These are phyloP conservation scores for Syngnathus scovelli DNA, from an alignment of 2,113 vertebrate species.

Conservation along the genomic window DNA sequence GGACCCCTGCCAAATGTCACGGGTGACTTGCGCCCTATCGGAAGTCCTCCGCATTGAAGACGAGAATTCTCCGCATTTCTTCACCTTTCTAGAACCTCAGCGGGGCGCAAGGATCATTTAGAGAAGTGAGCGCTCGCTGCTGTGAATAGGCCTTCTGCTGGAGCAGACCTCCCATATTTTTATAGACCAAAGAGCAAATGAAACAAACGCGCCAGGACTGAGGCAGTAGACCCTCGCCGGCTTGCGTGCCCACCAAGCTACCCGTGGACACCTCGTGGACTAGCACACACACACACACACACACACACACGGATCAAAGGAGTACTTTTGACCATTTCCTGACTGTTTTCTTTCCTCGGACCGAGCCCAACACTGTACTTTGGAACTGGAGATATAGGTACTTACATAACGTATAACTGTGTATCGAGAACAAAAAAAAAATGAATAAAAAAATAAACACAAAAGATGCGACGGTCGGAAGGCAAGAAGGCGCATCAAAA, in stretches of 20 bases:
- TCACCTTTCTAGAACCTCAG: constrained; percentile 35
- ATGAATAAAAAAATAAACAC: constrained; percentile 55
- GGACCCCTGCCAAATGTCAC: constrained; percentile 49
- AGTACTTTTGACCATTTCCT: constrained; percentile 77
- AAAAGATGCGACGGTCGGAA: constrained; percentile 78
- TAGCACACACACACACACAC: not conserved
- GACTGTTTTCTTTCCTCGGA: constrained; percentile 73
- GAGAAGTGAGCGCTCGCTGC: constrained; percentile 66
- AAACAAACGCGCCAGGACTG: constrained; percentile 53
- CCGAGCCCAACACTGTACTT: constrained; percentile 87
- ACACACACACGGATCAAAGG: constrained; percentile 52
- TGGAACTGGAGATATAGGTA: constrained; percentile 67
- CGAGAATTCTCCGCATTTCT: constrained; percentile 19
- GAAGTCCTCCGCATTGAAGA: constrained; percentile 19
- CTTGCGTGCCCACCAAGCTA: constrained; percentile 14
- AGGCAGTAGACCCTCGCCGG: constrained; percentile 51
- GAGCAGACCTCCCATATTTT: constrained; percentile 87
- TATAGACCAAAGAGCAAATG: constrained; percentile 94
- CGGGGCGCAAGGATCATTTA: constrained; percentile 34
- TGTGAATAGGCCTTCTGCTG: constrained; percentile 85
- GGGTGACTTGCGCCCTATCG: constrained; percentile 20
- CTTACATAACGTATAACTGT: constrained; percentile 69
- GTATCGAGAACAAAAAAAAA: constrained; percentile 49
- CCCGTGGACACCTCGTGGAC: constrained; percentile 32
- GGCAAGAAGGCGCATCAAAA: constrained; percentile 67